Base-by-base conservation (phyloP, 92 coral and sea anemone genomes). In the Epizoanthus rinbou region DNA sequence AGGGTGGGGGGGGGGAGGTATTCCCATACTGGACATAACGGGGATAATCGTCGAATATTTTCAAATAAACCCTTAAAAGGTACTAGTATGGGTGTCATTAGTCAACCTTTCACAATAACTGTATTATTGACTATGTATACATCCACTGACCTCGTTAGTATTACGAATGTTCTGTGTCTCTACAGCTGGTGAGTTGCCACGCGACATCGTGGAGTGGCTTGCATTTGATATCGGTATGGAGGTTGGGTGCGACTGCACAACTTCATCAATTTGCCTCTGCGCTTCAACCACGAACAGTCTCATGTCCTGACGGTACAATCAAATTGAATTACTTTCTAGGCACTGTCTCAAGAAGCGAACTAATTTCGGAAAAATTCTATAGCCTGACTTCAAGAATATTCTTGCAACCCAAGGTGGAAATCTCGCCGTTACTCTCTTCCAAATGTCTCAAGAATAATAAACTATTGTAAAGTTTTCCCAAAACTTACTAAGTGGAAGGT, bases 241-340 rank as follows among this genome's bases (percentile, higher is more conserved):
- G 67, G 16, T 24, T 16, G 52, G 31, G 19, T 52, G 15, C 50
- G 64, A 54, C 35, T 57, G 65, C 50, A 24, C n/a, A 7, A 31
- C n/a, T 14, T 58, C 68, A 3, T 57, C 53, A 18, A 75, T 23
- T 33, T 31, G 23, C 5, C 37, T 16, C 23, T 33, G 67, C 35
- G 67, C 52, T 57, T 75, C 80, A 13, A 66, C 45, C 50, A 75
- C 53, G 59, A 75, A 75, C 28, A 57, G 23, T 14, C 67, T 75
- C 31, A 75, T 50, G 53, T 75, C 28, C 80, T 75, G 68, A 9
- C 15, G 54, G 3, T 22, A 5, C 68, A 63, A 14, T 21, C 11
- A 23, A 63, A 63, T 8, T 11, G 37, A 18, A 18, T 33, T 35
- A 35, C 17, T 22, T 75, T 6, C 45, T 43, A 54, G 37, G 5